These are phyloP conservation scores for Muraenolepis orangiensis DNA, from an alignment of 2,797 vertebrate genomes.

Conservation along the genomic window DNA sequence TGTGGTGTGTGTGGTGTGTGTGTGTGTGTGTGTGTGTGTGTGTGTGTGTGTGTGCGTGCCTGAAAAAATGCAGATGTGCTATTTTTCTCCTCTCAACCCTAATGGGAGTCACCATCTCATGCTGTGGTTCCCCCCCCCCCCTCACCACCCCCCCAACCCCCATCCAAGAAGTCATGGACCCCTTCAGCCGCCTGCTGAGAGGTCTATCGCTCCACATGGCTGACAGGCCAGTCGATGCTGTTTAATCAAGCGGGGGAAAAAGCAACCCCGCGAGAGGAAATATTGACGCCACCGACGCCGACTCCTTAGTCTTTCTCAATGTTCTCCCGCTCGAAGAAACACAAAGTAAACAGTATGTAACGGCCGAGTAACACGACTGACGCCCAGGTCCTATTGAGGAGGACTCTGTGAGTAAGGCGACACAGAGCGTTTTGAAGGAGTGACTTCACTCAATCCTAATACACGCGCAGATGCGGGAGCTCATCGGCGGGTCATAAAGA, in stretches of 20 bases:
- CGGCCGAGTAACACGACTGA: too few relatives aligned
- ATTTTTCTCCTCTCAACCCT: background rate
- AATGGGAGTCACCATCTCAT: background rate
- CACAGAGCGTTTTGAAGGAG: background rate
- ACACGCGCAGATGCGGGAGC: conserved; percentile 30
- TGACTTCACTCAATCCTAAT: background rate
- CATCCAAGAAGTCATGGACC: background rate
- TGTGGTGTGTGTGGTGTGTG: conserved; percentile 12
- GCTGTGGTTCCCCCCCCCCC: background rate
- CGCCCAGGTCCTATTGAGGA: too few relatives aligned
- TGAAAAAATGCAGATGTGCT: conserved; percentile 47
- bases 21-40: conserved; percentile 16
- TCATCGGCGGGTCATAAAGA: conserved; percentile 48
- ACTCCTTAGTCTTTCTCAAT: too few relatives aligned
- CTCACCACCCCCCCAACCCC: background rate
- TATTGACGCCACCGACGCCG: conserved; percentile 7
- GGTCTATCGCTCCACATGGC: conserved; percentile 43
- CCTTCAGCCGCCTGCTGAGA: background rate
- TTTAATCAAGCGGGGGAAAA: conserved; percentile 63
- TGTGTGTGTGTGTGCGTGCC: conserved; percentile 13
- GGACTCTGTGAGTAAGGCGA: too few relatives aligned
- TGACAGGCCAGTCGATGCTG: conserved; percentile 64
- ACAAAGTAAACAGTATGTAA: too few relatives aligned
- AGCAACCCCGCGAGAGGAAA: conserved; percentile 22
- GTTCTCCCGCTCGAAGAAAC: too few relatives aligned